These are phyloP conservation scores for Orientallactaga sibirica DNA, from an alignment of 2,797 vertebrate species.

Conservation along the genomic window DNA sequence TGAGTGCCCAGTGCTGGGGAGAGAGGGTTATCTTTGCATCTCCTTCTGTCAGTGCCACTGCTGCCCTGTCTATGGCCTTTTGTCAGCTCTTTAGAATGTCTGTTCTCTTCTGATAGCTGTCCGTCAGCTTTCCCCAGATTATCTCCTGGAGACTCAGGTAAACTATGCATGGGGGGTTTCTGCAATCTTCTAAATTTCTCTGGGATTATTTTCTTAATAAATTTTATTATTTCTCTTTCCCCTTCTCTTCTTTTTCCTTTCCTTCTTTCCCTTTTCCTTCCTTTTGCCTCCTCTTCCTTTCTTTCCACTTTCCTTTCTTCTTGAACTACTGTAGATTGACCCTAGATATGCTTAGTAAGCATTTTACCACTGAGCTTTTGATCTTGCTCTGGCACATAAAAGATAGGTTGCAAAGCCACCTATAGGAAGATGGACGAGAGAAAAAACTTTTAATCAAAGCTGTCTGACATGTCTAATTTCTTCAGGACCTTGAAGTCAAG, in stretches of 20 bases:
- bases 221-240: neutral
- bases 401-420: neutral
- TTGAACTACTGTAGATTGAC: neutral
- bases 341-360: neutral
- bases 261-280: neutral
- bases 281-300: too few relatives aligned
- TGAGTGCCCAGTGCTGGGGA: too few relatives aligned
- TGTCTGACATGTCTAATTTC: neutral
- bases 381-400: neutral
- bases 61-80: too few relatives aligned
- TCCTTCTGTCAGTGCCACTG: too few relatives aligned
- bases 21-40: too few relatives aligned
- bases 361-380: neutral
- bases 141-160: too few relatives aligned
- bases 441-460: neutral
- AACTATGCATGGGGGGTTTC: too few relatives aligned
- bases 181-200: neutral
- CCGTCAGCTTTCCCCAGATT: too few relatives aligned
- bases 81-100: too few relatives aligned
- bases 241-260: neutral
- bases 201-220: neutral
- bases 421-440: neutral
- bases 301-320: neutral
- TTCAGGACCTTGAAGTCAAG: conserved; percentile 14
- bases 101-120: too few relatives aligned